phyloP scores from a whole-genome alignment of 1,140 invertebrate genomes.

The Apis laboriosa region DNA sequence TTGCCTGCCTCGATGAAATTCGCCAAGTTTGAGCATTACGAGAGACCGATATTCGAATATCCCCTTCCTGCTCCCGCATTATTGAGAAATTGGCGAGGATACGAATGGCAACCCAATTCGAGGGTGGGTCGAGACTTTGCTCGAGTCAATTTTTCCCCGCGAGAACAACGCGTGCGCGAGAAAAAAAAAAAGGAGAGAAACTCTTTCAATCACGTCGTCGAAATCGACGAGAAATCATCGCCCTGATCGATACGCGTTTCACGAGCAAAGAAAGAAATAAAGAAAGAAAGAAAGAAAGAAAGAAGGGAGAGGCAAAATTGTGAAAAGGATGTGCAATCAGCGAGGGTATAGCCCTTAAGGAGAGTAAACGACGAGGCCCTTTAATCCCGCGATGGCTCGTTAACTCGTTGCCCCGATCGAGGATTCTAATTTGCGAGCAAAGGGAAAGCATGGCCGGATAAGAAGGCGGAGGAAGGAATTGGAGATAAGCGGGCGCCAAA shows the following conservation, averaged over 20 bases:
- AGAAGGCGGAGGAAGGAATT: background rate
- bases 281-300: too few species aligned
- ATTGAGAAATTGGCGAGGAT: background rate
- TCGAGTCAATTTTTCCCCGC: background rate
- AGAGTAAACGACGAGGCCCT: slow-evolving; percentile 24
- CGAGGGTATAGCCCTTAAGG: background rate
- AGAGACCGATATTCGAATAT: background rate
- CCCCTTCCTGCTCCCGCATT: background rate
- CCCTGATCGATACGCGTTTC: too few species aligned
- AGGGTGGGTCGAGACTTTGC: too few species aligned
- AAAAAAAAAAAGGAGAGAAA: background rate
- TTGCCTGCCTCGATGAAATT: background rate
- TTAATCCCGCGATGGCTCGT: slow-evolving; percentile 26
- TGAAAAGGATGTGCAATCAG: background rate
- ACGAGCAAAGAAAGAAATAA: too few species aligned
- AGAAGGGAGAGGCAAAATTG: background rate
- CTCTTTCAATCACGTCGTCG: background rate
- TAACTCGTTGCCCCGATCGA: slow-evolving; percentile 26
- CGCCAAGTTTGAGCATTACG: background rate
- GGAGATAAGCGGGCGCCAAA: slow-evolving; percentile 33
- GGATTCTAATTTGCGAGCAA: slow-evolving; percentile 37
- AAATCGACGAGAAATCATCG: too few species aligned
- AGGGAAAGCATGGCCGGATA: slow-evolving; percentile 22
- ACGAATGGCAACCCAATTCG: background rate
- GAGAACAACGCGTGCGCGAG: background rate